Base-by-base conservation (phyloP, 2,113 vertebrate genomes). In the Elachura formosa region DNA sequence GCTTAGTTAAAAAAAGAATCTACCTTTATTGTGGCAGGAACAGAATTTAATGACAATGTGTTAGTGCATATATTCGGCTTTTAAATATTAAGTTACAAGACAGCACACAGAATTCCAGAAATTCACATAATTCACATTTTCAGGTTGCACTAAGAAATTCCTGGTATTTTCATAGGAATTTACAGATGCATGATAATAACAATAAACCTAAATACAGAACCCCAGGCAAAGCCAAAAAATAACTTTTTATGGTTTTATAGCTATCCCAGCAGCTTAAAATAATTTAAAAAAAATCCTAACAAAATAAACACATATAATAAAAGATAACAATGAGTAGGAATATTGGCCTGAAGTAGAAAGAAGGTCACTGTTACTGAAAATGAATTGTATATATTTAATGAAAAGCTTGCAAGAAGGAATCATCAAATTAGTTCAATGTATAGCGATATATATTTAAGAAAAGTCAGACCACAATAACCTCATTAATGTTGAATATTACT, bases 331-430 rank as follows among this genome's bases (percentile, higher is more conserved):
- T 56, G 33, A 94, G 84, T 5, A 68, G 7, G 12, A 36, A 67
- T 94, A 91, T 72, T 95, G 76, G 76, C 68, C 87, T 82, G 68
- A 78, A 92, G 62, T 59, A 95, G 77, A 95, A 83, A 78, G 24
- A 94, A 78, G 52, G 79, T 80, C 93, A 89, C 34, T 87, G 54
- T 78, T 54, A 93, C 34, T 94, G 73, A 86, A 87, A 83, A 87
- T 94, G 72, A 80, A 75, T 55, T 67, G 78, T 67, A 92, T 73
- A 96, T 46, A 61, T 13, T 49, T 83, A 96, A 95, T 94, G 91
- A 93, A 96, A 97, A 94, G 46, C 69, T 77, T 72, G 68, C 64
- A 96, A 96, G 86, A 73, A 94, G 69, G 94, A 96, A 95, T 93
- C 89, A 95, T 82, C 36, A 12, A 95, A 94, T 95, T 86, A 96